phyloP scores from a whole-genome alignment of 2,888 invertebrate genomes.

The Orthosia gothica region DNA sequence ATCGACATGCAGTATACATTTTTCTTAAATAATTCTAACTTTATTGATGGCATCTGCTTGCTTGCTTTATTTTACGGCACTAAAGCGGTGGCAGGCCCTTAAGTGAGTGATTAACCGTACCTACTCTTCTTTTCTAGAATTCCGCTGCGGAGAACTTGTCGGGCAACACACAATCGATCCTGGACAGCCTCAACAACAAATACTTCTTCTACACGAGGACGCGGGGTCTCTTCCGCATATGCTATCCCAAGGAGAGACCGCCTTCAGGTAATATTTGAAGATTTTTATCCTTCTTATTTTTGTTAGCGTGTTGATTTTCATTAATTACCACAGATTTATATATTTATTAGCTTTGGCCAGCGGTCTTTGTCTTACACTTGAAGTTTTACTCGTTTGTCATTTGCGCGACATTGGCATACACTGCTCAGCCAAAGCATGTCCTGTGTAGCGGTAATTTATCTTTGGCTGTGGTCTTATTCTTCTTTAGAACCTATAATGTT shows the following conservation, averaged over 20 bases:
- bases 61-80: too few species aligned
- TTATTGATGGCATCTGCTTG: too few species aligned
- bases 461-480: neutral
- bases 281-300: neutral
- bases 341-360: too few species aligned
- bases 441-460: neutral
- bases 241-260: conserved; percentile 98
- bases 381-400: too few species aligned
- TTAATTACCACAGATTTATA: too few species aligned
- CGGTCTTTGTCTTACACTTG: too few species aligned
- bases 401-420: too few species aligned
- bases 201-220: conserved; percentile 98
- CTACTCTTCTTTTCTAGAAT: conserved; percentile 90
- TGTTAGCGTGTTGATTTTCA: too few species aligned
- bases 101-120: neutral
- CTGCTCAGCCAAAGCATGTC: neutral
- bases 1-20: too few species aligned
- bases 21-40: too few species aligned
- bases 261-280: conserved; percentile 93
- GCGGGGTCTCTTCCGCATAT: conserved; percentile 98
- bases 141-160: conserved; percentile 94
- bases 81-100: too few species aligned
- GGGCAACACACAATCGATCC: conserved; percentile 92
- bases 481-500: neutral
- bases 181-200: conserved; percentile 96